These are phyloP conservation scores for Apostichopus japonicus DNA, from an alignment of 35 echinoderm and acorn worm genomes.

Conservation along the genomic window DNA sequence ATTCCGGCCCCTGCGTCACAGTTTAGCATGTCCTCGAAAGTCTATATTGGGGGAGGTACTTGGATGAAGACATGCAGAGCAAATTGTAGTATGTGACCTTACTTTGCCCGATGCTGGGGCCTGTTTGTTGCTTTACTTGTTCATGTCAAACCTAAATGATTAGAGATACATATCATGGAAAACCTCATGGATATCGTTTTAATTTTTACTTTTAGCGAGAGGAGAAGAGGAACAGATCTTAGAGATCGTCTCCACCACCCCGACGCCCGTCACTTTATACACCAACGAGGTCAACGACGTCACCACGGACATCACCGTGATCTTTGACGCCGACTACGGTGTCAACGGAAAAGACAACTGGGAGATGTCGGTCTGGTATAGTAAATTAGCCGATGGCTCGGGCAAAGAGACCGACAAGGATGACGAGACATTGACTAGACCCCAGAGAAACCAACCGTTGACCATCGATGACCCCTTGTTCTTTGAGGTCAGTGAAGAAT, in stretches of 20 bases:
- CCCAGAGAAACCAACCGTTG: constrained; percentile 31
- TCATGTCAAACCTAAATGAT: too few relatives aligned
- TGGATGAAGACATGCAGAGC: too few relatives aligned
- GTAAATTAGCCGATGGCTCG: constrained; percentile 17
- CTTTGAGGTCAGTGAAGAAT: constrained; percentile 25
- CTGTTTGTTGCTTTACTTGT: too few relatives aligned
- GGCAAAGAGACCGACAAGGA: constrained; percentile 16
- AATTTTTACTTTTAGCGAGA: not conserved
- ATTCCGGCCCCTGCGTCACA: too few relatives aligned
- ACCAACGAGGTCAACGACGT: constrained; percentile 34
- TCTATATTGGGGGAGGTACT: too few relatives aligned
- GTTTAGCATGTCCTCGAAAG: too few relatives aligned
- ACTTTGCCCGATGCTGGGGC: too few relatives aligned
- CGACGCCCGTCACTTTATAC: constrained; percentile 29
- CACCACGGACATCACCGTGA: constrained; percentile 18
- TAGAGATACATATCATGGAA: too few relatives aligned
- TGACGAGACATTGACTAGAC: not conserved
- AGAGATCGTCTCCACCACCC: constrained; percentile 42
- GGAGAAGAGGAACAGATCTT: constrained; percentile 30
- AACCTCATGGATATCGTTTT: too few relatives aligned
- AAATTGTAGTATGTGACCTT: too few relatives aligned
- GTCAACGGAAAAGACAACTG: constrained; percentile 42
- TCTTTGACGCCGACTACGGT: constrained; percentile 34
- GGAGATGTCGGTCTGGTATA: constrained; percentile 38
- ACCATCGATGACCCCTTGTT: constrained; percentile 27